Conservation (phyloP, 1,140 invertebrate genomes). For the Macrosteles quadrilineatus region DNA sequence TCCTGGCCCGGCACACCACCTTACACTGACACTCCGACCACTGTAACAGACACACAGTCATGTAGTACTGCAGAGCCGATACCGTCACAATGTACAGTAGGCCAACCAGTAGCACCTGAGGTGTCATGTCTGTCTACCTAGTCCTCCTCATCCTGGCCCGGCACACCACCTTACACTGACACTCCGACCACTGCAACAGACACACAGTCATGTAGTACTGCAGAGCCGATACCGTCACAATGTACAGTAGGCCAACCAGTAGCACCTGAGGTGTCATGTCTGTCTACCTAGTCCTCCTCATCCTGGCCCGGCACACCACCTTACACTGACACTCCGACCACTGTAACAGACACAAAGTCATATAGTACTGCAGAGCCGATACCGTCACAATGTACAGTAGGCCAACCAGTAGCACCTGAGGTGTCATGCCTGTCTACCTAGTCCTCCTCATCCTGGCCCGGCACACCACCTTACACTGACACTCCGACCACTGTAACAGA, state of each 20-base stretch:
- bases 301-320: no score
- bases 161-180: background rate
- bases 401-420: no score
- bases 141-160: background rate
- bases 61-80: conserved; percentile 31
- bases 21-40: background rate
- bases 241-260: background rate
- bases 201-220: conserved; percentile 26
- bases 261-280: background rate
- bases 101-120: background rate
- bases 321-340: no score
- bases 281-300: no score
- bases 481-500: no score
- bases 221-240: background rate
- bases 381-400: no score
- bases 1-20: background rate
- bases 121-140: background rate
- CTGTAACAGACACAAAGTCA: no score
- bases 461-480: no score
- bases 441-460: no score
- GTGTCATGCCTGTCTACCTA: no score
- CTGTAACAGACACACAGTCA: background rate
- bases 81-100: background rate
- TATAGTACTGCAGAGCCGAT: no score
- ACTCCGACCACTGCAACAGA: background rate